Conservation (phyloP, 1,140 invertebrate genomes). For the Hydropsyche tenuis region DNA sequence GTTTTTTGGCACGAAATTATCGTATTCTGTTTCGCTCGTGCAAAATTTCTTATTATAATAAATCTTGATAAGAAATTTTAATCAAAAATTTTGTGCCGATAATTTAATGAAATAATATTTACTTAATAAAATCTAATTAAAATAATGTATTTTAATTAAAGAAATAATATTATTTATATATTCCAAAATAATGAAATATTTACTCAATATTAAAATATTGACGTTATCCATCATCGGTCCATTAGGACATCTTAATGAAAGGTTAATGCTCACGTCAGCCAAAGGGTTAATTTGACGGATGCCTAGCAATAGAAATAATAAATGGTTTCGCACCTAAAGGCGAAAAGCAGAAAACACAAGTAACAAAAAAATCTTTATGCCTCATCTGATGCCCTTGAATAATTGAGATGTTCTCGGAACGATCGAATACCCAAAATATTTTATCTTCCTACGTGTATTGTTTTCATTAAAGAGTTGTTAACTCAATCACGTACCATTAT, state of each 20-base stretch:
- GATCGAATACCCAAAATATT: no score
- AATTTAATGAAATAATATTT: no score
- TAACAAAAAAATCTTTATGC: not conserved
- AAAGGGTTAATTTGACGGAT: slow-evolving; percentile 11
- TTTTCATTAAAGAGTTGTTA: slow-evolving; percentile 20
- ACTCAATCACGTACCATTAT: slow-evolving; percentile 48
- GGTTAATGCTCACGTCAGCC: not conserved
- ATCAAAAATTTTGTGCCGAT: no score
- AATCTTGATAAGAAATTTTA: no score
- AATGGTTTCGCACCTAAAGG: not conserved
- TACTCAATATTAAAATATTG: not conserved
- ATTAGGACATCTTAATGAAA: slow-evolving; percentile 7
- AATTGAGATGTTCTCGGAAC: slow-evolving; percentile 1
- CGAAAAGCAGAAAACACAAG: not conserved
- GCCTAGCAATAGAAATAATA: not conserved
- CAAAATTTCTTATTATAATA: not conserved
- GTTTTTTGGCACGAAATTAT: not conserved
- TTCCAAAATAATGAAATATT: not conserved
- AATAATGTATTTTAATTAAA: not conserved
- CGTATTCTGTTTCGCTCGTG: not conserved
- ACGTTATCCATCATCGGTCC: not conserved
- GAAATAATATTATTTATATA: not conserved
- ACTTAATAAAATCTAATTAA: not conserved
- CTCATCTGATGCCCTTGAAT: not conserved
- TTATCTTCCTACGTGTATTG: no score